A percentile compares a stretch with the other conserved stretches of the same genome.
These are phyloP conservation scores for Merops nubicus DNA, from an alignment of 2,113 vertebrate genomes.

Conservation along the genomic window DNA sequence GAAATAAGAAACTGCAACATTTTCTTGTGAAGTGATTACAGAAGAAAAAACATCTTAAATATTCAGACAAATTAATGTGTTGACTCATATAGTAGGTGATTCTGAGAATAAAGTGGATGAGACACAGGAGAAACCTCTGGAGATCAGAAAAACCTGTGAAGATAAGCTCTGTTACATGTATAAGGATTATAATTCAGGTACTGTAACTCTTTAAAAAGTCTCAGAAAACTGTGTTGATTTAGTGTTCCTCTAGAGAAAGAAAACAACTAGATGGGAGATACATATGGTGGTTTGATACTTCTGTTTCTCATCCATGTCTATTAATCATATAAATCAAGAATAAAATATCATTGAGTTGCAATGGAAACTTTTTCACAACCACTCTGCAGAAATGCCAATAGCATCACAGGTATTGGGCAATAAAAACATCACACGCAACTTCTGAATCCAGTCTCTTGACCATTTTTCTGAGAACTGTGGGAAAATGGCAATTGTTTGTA, in stretches of 20 bases:
- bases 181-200: background rate
- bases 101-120: background rate
- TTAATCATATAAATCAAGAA: background rate
- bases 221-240: background rate
- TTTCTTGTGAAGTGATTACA: background rate
- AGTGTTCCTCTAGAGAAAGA: background rate
- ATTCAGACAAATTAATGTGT: background rate
- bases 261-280: background rate
- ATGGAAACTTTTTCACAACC: background rate
- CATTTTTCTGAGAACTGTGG: background rate
- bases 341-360: background rate
- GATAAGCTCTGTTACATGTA: background rate
- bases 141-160: background rate
- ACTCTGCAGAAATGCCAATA: background rate
- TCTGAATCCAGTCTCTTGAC: background rate
- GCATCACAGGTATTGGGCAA: background rate
- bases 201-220: background rate
- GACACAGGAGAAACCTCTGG: background rate
- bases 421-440: background rate
- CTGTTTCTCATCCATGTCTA: background rate
- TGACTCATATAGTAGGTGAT: background rate
- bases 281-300: background rate
- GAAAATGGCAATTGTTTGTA: background rate
- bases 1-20: background rate
- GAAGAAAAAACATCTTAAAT: background rate